Conservation (phyloP, 2,888 invertebrate genomes). For the Athalia circularis region DNA sequence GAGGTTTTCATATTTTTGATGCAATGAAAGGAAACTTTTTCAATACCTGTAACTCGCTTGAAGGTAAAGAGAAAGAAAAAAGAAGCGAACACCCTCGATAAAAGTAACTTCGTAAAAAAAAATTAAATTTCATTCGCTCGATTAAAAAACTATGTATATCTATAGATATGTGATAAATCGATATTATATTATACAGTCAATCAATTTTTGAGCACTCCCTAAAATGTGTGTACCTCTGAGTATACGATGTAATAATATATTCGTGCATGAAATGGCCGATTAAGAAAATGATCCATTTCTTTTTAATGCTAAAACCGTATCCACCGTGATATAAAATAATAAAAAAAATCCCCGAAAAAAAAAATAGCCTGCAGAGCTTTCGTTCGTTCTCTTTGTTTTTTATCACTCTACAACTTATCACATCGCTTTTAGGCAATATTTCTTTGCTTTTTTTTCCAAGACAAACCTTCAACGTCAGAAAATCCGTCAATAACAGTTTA, state of each 20-base stretch:
- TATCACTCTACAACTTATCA: background rate
- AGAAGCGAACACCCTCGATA: background rate
- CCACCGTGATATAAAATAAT: background rate
- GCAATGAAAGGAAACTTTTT: background rate
- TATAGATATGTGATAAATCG: too few species aligned
- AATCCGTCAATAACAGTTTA: slow-evolving; percentile 2
- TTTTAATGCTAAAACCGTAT: background rate
- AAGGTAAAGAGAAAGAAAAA: background rate
- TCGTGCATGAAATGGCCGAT: slow-evolving; percentile 9
- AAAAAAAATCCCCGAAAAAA: background rate
- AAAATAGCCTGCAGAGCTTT: background rate
- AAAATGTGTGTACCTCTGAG: background rate
- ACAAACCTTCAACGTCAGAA: background rate
- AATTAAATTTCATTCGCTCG: too few species aligned
- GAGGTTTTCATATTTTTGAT: too few species aligned
- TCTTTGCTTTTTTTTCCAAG: background rate
- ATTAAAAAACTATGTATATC: too few species aligned
- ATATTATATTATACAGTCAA: background rate
- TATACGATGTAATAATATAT: background rate
- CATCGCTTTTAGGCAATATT: slow-evolving; percentile 4
- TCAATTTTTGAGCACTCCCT: slow-evolving; percentile 19
- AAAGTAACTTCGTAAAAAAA: too few species aligned
- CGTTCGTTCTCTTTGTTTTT: background rate
- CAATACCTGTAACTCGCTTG: background rate
- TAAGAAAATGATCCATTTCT: slow-evolving; percentile 28